Evolutionary conservation across 2,888 invertebrate species (phyloP).

Genomic region (Metopia argyrocephala): DNA sequence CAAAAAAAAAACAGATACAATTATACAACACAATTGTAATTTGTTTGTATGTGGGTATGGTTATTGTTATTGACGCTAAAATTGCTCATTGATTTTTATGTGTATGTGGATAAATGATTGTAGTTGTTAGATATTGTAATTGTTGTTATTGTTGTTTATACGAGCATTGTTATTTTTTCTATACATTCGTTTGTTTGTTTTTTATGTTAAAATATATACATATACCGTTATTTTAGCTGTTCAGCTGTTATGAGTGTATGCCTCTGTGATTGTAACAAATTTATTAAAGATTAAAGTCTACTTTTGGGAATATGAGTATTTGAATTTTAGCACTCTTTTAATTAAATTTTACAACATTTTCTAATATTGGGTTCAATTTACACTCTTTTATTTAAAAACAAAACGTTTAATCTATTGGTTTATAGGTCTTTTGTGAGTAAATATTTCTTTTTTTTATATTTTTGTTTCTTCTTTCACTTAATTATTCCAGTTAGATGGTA

Average conservation of each 20-base stretch:
- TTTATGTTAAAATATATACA: background rate
- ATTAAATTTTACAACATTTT: background rate
- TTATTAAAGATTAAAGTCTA: background rate
- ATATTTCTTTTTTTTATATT: background rate
- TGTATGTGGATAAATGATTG: conserved; percentile 9
- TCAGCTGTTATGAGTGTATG: background rate
- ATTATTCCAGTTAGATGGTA: background rate
- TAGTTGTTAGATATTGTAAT: conserved; percentile 23
- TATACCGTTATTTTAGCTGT: conserved; percentile 11
- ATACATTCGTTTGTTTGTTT: background rate
- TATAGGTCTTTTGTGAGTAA: background rate
- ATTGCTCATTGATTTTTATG: conserved; percentile 53
- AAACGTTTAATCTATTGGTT: background rate
- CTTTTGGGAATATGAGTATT: background rate
- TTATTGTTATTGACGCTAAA: background rate
- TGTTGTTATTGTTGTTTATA: conserved; percentile 19
- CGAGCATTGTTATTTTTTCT: conserved; percentile 5
- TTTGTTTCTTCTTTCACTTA: background rate
- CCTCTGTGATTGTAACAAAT: background rate
- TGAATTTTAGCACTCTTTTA: background rate
- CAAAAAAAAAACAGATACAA: background rate
- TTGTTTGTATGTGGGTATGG: background rate
- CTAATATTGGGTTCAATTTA: background rate
- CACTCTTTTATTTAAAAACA: no score
- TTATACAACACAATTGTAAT: no score